Evolutionary conservation across 2,797 vertebrate genomes (phyloP).

Genomic region (Squalus acanthias): DNA sequence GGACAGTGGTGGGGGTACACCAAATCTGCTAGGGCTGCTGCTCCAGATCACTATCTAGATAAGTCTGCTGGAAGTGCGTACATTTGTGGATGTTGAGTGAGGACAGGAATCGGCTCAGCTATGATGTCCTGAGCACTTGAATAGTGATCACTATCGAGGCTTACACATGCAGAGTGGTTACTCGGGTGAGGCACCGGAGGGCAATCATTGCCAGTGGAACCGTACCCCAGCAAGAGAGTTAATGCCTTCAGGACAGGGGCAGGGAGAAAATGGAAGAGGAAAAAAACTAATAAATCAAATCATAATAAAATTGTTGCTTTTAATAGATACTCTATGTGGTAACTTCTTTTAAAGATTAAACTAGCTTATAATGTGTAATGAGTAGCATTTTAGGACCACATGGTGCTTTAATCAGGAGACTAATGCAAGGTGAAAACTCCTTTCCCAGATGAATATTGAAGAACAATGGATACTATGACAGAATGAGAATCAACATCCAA

Average conservation of each 20-base stretch:
- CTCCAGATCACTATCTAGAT: background rate
- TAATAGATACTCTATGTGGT: background rate
- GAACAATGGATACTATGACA: background rate
- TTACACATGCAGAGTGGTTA: background rate
- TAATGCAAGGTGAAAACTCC: background rate
- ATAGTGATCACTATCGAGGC: background rate
- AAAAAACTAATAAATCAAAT: background rate
- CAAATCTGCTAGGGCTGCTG: background rate
- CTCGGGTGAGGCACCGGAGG: background rate
- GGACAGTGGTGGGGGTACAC: background rate
- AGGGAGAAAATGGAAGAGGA: background rate
- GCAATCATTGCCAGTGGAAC: background rate
- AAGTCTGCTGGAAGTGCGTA: background rate
- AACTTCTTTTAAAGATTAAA: background rate
- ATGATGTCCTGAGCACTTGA: background rate
- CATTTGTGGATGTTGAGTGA: background rate
- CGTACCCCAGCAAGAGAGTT: background rate
- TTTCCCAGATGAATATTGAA: background rate
- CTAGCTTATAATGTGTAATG: background rate
- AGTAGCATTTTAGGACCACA: background rate
- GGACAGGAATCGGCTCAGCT: background rate
- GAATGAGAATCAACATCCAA: background rate
- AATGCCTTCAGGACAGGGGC: background rate
- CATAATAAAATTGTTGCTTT: background rate
- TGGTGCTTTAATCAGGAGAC: background rate